Percentiles rank a stretch among this genome's conserved stretches.
Evolutionary conservation across 2,888 invertebrate species (phyloP).

Genomic region (Cataglyphis rosenhaueri): DNA sequence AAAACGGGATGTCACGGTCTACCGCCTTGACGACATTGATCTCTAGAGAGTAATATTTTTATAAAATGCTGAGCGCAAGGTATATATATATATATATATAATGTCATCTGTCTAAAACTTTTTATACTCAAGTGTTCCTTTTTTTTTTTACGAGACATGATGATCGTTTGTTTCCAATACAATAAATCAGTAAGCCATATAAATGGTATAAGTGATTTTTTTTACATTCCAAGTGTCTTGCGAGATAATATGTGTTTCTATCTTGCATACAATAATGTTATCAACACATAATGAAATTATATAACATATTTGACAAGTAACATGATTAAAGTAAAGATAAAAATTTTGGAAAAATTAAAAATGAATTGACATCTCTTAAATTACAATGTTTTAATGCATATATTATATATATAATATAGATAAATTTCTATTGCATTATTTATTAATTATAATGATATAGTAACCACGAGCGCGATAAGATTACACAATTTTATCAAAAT

Average conservation of each 20-base stretch:
- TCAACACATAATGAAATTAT: not conserved
- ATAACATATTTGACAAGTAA: not conserved
- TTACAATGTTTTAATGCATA: too few species aligned
- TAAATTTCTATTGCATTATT: not conserved
- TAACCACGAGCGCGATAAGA: not conserved
- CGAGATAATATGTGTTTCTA: not conserved
- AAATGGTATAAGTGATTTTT: not conserved
- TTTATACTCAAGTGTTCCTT: not conserved
- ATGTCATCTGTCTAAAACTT: conserved; percentile 43
- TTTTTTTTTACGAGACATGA: not conserved
- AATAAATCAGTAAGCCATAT: not conserved
- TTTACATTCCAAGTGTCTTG: not conserved
- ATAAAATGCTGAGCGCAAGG: conserved; percentile 59
- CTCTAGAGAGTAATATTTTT: conserved; percentile 66
- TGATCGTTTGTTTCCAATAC: not conserved
- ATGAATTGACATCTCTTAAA: not conserved
- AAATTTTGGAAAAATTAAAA: not conserved
- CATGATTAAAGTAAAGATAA: not conserved
- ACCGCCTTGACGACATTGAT: conserved; percentile 77
- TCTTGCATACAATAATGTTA: not conserved
- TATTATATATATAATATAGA: too few species aligned
- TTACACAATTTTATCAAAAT: not conserved
- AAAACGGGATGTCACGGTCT: conserved; percentile 78
- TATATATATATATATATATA: not conserved
- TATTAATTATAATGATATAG: not conserved